Conservation (phyloP, 2,888 invertebrate species). For the Cistogaster globosa region DNA sequence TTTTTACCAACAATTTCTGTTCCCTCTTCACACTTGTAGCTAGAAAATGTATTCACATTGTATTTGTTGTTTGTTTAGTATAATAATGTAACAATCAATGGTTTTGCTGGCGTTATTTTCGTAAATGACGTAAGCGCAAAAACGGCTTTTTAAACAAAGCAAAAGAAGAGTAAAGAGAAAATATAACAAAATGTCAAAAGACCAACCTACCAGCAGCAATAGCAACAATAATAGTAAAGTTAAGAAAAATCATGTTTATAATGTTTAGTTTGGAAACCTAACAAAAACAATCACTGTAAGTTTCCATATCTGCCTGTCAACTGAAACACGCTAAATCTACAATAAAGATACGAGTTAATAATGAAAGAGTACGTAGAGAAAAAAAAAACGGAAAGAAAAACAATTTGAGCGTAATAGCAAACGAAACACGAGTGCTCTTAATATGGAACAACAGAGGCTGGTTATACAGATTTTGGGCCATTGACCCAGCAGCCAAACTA, state of each 20-base stretch:
- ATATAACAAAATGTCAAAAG: conserved; percentile 68
- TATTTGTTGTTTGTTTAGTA: conserved; percentile 53
- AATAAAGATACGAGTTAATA: conserved; percentile 14
- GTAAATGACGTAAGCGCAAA: conserved; percentile 74
- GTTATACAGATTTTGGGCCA: conserved; percentile 62
- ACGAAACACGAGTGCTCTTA: conserved; percentile 40
- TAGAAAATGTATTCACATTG: conserved; percentile 32
- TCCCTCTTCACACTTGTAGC: conserved; percentile 22
- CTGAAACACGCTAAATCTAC: conserved; percentile 14
- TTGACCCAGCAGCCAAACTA: conserved; percentile 58
- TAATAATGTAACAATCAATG: conserved; percentile 47
- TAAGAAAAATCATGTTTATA: conserved; percentile 15
- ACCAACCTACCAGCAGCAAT: conserved; percentile 50
- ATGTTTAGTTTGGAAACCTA: conserved; percentile 47
- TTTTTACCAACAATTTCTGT: conserved; percentile 31
- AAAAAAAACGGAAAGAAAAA: not conserved
- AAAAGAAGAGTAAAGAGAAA: conserved; percentile 20
- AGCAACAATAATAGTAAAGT: conserved; percentile 46
- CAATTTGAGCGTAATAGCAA: conserved; percentile 37
- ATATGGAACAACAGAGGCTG: conserved; percentile 53
- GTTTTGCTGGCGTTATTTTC: conserved; percentile 71
- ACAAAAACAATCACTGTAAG: conserved; percentile 3
- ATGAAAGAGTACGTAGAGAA: conserved; percentile 22
- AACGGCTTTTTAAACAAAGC: conserved; percentile 71
- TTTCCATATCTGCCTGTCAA: not conserved